A percentile compares a stretch with the other conserved stretches of the same genome.
These are phyloP conservation scores for Catharus ustulatus DNA, from an alignment of 2,797 vertebrate species.

Conservation along the genomic window DNA sequence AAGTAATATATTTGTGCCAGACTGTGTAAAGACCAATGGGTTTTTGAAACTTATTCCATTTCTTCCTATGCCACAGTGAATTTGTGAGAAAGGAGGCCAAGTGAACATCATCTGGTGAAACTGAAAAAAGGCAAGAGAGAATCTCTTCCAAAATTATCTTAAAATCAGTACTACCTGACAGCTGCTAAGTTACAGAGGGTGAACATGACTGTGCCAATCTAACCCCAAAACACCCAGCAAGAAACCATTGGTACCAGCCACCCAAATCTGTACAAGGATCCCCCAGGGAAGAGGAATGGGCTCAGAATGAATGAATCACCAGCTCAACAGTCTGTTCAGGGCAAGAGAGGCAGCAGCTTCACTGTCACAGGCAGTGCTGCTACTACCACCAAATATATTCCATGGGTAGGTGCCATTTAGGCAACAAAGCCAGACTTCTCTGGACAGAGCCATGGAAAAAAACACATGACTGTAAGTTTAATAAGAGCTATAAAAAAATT, in stretches of 20 bases:
- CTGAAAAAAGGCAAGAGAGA: background rate
- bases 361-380: accelerated
- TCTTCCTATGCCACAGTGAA: background rate
- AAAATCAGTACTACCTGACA: background rate
- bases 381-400: background rate
- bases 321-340: background rate
- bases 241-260: background rate
- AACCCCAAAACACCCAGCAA: background rate
- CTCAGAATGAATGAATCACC: background rate
- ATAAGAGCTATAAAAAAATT: background rate
- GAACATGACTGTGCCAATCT: background rate
- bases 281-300: background rate
- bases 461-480: background rate
- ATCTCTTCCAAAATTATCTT: background rate
- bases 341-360: background rate
- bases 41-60: background rate
- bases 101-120: background rate
- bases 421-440: background rate
- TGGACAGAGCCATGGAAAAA: background rate
- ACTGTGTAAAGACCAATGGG: background rate
- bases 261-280: accelerated
- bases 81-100: background rate
- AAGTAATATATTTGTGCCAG: background rate
- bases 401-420: background rate
- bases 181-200: background rate